Conservation (phyloP, 2,113 vertebrate genomes). For the Boleophthalmus pectinirostris region DNA sequence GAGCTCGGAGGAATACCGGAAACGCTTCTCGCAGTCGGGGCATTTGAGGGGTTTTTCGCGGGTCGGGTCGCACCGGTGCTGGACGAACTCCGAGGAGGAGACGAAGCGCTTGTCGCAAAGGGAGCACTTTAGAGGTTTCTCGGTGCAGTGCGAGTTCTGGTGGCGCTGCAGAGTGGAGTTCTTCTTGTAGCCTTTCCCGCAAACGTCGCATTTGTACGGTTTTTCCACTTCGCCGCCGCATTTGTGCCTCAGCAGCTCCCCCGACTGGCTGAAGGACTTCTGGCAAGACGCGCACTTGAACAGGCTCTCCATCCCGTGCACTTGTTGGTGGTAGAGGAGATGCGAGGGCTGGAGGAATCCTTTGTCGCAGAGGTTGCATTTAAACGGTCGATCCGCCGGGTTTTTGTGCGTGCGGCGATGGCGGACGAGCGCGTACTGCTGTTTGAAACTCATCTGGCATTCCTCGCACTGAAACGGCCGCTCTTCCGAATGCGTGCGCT, state of each 20-base stretch:
- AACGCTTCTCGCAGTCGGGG: conserved; percentile 94
- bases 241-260: conserved; percentile 91
- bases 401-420: conserved; percentile 93
- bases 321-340: conserved; percentile 93
- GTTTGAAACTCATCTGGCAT: conserved; percentile 98
- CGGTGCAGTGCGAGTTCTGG: conserved; percentile 87
- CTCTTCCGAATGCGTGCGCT: conserved; percentile 94
- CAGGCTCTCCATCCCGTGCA: conserved; percentile 91
- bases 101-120: conserved; percentile 94
- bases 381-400: conserved; percentile 80
- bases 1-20: conserved; percentile 94
- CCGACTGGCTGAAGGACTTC: conserved; percentile 94
- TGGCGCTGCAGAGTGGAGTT: conserved; percentile 93
- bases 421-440: conserved; percentile 92
- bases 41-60: conserved; percentile 95
- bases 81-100: conserved; percentile 93
- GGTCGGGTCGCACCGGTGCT: conserved; percentile 92
- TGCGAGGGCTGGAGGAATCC: conserved; percentile 92
- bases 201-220: conserved; percentile 92
- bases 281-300: conserved; percentile 97
- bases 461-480: conserved; percentile 95
- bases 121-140: conserved; percentile 94
- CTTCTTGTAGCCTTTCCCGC: conserved; percentile 94
- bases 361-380: conserved; percentile 94
- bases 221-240: conserved; percentile 86